Evolutionary conservation across 2,113 vertebrate genomes (phyloP).

Genomic region (Siniperca knerii): DNA sequence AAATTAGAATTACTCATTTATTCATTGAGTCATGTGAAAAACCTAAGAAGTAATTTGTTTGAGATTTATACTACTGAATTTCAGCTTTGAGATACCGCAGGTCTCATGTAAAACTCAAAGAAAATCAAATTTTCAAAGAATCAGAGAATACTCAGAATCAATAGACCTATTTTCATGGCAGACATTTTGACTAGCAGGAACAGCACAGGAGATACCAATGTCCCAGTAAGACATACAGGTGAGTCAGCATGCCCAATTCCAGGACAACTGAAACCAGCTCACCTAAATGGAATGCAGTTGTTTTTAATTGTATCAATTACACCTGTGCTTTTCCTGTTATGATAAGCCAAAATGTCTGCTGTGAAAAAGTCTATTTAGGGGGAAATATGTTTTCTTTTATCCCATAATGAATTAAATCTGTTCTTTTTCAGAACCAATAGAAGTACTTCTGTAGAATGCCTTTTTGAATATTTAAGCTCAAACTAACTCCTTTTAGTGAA

Average conservation of each 20-base stretch:
- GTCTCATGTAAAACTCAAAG: background rate
- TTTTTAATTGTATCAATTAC: background rate
- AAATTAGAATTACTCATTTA: background rate
- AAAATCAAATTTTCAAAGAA: background rate
- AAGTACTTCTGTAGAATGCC: background rate
- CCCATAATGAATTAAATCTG: background rate
- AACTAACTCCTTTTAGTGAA: background rate
- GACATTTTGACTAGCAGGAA: background rate
- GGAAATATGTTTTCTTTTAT: background rate
- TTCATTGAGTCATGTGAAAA: slow-evolving; percentile 1
- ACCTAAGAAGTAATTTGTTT: background rate
- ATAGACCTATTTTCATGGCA: background rate
- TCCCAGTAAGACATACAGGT: too few species aligned
- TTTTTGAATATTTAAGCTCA: background rate
- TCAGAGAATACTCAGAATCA: background rate
- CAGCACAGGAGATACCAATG: too few species aligned
- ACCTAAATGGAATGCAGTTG: background rate
- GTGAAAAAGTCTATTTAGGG: background rate
- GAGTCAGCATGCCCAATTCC: too few species aligned
- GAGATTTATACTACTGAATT: background rate
- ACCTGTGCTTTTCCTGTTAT: background rate
- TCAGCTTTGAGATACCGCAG: background rate
- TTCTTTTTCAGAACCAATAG: background rate
- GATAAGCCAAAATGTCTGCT: background rate
- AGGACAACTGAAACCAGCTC: background rate